Conservation (phyloP, 1,140 invertebrate genomes). For the Fopius arisanus region DNA sequence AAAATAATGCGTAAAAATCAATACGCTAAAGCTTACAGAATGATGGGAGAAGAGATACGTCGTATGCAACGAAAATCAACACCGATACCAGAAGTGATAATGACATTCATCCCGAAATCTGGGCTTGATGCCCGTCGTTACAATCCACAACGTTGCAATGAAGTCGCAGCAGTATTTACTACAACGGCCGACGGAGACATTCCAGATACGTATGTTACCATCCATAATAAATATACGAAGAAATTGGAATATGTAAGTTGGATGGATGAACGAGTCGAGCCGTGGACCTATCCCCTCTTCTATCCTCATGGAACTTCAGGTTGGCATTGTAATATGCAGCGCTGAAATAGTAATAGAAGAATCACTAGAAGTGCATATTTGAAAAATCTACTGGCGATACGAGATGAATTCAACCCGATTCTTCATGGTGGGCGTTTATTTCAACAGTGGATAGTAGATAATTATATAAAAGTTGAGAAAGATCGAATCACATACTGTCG, state of each 20-base stretch:
- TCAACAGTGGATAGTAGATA: too few species aligned
- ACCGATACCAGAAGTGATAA: not conserved
- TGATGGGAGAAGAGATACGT: not conserved
- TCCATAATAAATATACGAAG: constrained; percentile 12
- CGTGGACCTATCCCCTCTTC: not conserved
- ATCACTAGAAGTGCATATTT: not conserved
- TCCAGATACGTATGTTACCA: constrained; percentile 6
- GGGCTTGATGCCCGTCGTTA: not conserved
- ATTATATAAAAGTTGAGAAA: constrained; percentile 1
- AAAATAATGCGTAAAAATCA: not conserved
- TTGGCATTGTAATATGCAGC: not conserved
- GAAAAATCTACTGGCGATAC: not conserved
- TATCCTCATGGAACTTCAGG: not conserved
- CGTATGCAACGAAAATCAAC: not conserved
- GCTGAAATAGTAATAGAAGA: not conserved
- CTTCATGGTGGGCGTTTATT: not conserved
- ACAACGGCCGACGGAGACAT: not conserved
- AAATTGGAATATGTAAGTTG: not conserved
- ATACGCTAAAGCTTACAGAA: not conserved
- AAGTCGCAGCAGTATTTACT: constrained; percentile 5
- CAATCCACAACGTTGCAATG: not conserved
- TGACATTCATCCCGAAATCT: not conserved
- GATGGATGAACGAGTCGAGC: not conserved
- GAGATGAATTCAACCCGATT: not conserved
- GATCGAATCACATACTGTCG: not conserved